phyloP scores from a whole-genome alignment of 2,797 vertebrate species.

The Cirrhinus mrigala region DNA sequence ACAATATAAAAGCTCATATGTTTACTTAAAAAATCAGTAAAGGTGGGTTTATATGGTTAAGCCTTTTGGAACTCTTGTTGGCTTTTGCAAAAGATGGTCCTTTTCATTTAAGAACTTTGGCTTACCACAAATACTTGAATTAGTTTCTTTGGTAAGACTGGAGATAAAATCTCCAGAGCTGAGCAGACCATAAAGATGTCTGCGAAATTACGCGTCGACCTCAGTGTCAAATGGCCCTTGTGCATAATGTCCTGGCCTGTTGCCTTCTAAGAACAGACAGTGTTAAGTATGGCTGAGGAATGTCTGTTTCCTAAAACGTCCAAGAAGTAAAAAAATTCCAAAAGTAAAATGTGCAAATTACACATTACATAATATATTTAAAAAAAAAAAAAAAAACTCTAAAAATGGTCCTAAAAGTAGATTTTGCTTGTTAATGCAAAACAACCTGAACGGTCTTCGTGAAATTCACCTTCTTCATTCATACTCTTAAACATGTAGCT shows the following conservation, averaged over 20 bases:
- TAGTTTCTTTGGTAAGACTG: constrained; percentile 32
- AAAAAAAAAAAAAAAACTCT: too few relatives aligned
- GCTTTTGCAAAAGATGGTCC: background rate
- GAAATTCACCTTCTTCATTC: background rate
- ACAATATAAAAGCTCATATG: too few relatives aligned
- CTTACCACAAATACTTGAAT: constrained; percentile 36
- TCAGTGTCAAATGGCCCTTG: constrained; percentile 28
- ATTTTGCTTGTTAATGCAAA: background rate
- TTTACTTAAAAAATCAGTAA: too few relatives aligned
- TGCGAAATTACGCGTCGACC: constrained; percentile 46
- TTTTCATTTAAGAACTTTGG: constrained; percentile 8
- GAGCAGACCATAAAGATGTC: constrained; percentile 55
- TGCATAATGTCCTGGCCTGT: constrained; percentile 32
- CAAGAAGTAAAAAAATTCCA: background rate
- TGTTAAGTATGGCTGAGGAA: background rate
- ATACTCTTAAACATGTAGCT: background rate
- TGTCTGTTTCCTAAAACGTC: background rate
- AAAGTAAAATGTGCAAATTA: background rate
- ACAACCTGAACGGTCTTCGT: background rate
- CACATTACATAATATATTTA: too few relatives aligned
- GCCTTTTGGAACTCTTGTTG: background rate
- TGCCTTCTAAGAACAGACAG: constrained; percentile 21
- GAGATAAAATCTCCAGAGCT: constrained; percentile 52
- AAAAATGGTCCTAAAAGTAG: background rate
- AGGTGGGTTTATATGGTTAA: background rate